Evolutionary conservation across 2,888 invertebrate genomes (phyloP), one percentile per base, ranked within the genome.

Genomic region (Sminthurides aquaticus): DNA sequence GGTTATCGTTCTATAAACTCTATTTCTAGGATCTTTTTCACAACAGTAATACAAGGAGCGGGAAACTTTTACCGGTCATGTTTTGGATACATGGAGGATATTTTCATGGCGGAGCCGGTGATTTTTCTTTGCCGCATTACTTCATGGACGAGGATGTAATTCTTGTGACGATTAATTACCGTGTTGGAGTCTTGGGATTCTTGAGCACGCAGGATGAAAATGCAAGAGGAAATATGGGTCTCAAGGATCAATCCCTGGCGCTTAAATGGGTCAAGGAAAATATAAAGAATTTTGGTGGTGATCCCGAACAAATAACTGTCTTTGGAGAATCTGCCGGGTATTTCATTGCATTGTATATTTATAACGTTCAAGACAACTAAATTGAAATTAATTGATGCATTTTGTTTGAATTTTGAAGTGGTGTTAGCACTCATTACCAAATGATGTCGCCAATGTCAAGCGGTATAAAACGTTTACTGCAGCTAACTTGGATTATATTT

Each of bases 61-160:
- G 22, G 20, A 52, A 52, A 22, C 20, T 18, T 22, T 24, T 60
- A 52, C 60, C 60, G 1, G 60, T 60, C 1, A 52, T 60, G 26
- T 60, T 60, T 22, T 60, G 49, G 22, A 60, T 60, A 1, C 60
- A 60, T 49, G 60, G 60, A 26, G 55, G 55, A 20, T 55, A 55
- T 25, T 55, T 55, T 25, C 22, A 24, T 18, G 18, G 2, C 22
- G 55, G 55, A 25, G 24, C 22, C 18, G 22, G 15, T 2, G 55
- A 55, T 25, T 2, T 18, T 2, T 55, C 18, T 2, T 25, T 20
- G 2, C 55, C 55, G 22, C 15, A 55, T 22, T 55, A 55, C 25
- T 55, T 55, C 24, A 55, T 55, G 55, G 55, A 55, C 24, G 55
- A 55, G 24, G 55, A 55, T 22, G 25, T 55, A 1, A 25, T 55